phyloP scores from a whole-genome alignment of 2,888 invertebrate species.

The Esperia sulphurella region DNA sequence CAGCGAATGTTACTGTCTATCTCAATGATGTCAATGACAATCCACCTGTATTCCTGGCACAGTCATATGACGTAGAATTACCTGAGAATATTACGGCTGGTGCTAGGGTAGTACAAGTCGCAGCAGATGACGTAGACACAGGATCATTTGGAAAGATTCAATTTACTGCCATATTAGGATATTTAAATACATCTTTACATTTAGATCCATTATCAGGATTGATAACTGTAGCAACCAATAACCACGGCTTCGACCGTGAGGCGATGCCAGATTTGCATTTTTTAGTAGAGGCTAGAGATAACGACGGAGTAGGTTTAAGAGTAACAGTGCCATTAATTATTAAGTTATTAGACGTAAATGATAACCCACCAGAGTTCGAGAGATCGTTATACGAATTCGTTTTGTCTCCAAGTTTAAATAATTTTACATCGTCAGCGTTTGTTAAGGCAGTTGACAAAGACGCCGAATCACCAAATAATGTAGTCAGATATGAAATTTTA shows the following conservation, averaged over 20 bases:
- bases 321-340: conserved; percentile 86
- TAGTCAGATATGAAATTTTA: conserved; percentile 90
- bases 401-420: conserved; percentile 84
- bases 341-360: conserved; percentile 89
- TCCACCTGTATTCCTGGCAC: conserved; percentile 86
- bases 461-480: conserved; percentile 90
- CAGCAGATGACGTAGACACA: conserved; percentile 90
- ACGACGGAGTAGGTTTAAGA: conserved; percentile 88
- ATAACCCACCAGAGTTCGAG: conserved; percentile 91
- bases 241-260: conserved; percentile 91
- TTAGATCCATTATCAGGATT: conserved; percentile 89
- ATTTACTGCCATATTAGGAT: conserved; percentile 88
- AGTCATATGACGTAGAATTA: conserved; percentile 86
- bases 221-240: conserved; percentile 88
- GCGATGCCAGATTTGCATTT: conserved; percentile 86
- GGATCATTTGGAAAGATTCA: conserved; percentile 87
- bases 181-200: conserved; percentile 87
- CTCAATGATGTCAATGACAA: conserved; percentile 94
- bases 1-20: conserved; percentile 88
- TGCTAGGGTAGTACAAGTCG: conserved; percentile 85
- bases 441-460: conserved; percentile 92
- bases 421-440: conserved; percentile 88
- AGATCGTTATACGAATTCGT: conserved; percentile 89
- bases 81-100: conserved; percentile 90
- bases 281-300: conserved; percentile 92